Evolutionary conservation across 2,113 vertebrate genomes (phyloP), one percentile per base, ranked within the genome.

Genomic region (Zosterops lateralis): DNA sequence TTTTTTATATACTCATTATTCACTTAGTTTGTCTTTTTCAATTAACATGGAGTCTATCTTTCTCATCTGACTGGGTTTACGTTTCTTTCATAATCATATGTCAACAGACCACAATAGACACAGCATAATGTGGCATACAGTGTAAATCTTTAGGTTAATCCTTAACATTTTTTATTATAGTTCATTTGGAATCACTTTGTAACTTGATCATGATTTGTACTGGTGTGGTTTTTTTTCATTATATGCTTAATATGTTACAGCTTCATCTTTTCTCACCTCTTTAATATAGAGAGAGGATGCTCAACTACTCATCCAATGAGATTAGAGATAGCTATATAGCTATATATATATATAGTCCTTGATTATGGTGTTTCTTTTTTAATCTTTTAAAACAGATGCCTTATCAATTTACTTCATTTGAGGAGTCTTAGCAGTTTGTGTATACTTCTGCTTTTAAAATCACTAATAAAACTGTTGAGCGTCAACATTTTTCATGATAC

Each of bases 21-120:
- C 97, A 97, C 96, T 96, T 98, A 97, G 97, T 97, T 97, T 98
- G 97, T 97, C 96, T 96, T 95, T 97, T 98, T 97, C 96, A 98
- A 97, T 98, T 98, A 98, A 98, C 71, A 36, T 89, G 91, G 95
- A 95, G 90, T 97, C 96, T 97, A 44, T 97, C 97, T 96, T 97
- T 97, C 94, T 97, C 96, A 93, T 98, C 93, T 95, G 96, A 96
- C 90, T 96, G 96, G 90, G 96, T 97, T 98, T 97, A 96, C 92
- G 14, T 97, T 97, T 97, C 96, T 96, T 97, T 97, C 96, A 95
- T 96, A 96, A 96, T 98, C 96, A 78, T 95, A 90, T 95, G 94
- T 96, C 96, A 97, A 96, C 94, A 97, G 90, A 97, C 94, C 93
- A 95, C 84, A 95, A 95, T 97, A 94, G 95, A 94, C 91, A 82